Base-by-base conservation (phyloP, 2,888 invertebrate species). In the Philereme vetulata region DNA sequence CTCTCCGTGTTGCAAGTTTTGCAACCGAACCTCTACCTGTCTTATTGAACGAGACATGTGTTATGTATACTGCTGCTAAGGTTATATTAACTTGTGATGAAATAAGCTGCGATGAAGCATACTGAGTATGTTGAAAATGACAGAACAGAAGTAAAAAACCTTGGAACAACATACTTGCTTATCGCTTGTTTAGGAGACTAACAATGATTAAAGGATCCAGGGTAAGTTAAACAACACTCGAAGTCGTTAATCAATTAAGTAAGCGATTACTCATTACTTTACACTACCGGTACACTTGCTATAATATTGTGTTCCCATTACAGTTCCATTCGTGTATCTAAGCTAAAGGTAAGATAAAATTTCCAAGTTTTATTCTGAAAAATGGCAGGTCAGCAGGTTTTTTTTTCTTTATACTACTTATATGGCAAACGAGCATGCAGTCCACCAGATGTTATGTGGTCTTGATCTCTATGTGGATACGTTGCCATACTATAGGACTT, bases 1-100 rank as follows among this genome's bases (percentile, higher is more conserved):
- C 61, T 68, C 60, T 62, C 42, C 60, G 60, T 72, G 69, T 76
- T 76, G 76, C 75, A 77, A 77, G 60, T 72, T 68, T 76, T 76
- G 76, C 75, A 77, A 77, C 68, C 68, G 58, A 33, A 68, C 67
- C 66, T 70, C 61, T 65, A 72, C 64, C 70, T 61, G 65, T 54
- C 53, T 61, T 59, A 73, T 72, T 71, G 68, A 62, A 72, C 68
- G 55, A 58, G 47, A 59, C 62, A 62, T 60, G 64, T 66, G 63
- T 63, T 60, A 64, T 66, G 57, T 70, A 48, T 58, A 62, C 49
- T 42, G 43, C 45, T 50, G 47, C 53, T 55, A 55, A 52, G 44
- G 60, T 59, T 60, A 51, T 51, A 44, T 53, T 45, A 9, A 56
- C 45, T 35, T 55, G 51, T 64, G 65, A 51, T 56, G 65, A 66